A percentile compares a stretch with the other conserved stretches of the same genome.
Evolutionary conservation across 2,797 vertebrate species (phyloP).

Genomic region (Myoxocephalus aenaeus): DNA sequence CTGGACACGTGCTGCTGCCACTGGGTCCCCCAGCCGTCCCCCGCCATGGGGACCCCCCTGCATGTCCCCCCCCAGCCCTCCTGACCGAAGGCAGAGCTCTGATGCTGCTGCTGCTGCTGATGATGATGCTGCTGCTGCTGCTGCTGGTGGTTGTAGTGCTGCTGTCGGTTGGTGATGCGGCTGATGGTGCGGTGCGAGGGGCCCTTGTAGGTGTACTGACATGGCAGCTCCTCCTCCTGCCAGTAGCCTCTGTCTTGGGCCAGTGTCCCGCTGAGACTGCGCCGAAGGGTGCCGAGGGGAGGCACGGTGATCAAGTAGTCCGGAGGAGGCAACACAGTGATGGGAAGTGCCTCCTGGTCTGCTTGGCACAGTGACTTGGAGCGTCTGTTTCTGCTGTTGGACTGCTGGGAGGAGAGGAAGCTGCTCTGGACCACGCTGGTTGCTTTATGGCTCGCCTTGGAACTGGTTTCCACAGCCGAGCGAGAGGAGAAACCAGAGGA

Average conservation of each 20-base stretch:
- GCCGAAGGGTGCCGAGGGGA: slow-evolving; percentile 65
- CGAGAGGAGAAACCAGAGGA: slow-evolving; percentile 87
- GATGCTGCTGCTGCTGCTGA: slow-evolving; percentile 68
- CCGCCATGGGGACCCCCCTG: slow-evolving; percentile 33
- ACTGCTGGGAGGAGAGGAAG: slow-evolving; percentile 56
- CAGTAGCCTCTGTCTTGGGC: slow-evolving; percentile 62
- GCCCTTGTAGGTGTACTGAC: slow-evolving; percentile 86
- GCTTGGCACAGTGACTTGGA: slow-evolving; percentile 72
- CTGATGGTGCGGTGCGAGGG: slow-evolving; percentile 95
- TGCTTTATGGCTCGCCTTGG: slow-evolving; percentile 74
- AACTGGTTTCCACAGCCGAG: slow-evolving; percentile 87
- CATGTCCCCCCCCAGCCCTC: slow-evolving; percentile 61
- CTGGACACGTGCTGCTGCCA: slow-evolving; percentile 74
- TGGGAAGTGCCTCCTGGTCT: slow-evolving; percentile 59
- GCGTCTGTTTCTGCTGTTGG: slow-evolving; percentile 69
- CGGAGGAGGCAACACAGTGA: slow-evolving; percentile 35
- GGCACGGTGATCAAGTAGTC: slow-evolving; percentile 50
- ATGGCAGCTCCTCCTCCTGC: slow-evolving; percentile 71
- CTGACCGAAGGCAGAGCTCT: slow-evolving; percentile 49
- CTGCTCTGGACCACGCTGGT: slow-evolving; percentile 46
- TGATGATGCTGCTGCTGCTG: slow-evolving; percentile 59
- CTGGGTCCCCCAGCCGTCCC: slow-evolving; percentile 64
- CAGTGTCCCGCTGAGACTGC: slow-evolving; percentile 83
- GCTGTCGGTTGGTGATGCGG: slow-evolving; percentile 89
- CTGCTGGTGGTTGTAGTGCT: slow-evolving; percentile 76